These are phyloP conservation scores for Zonitis immaculata DNA, from an alignment of 2,888 invertebrate genomes.

Conservation along the genomic window DNA sequence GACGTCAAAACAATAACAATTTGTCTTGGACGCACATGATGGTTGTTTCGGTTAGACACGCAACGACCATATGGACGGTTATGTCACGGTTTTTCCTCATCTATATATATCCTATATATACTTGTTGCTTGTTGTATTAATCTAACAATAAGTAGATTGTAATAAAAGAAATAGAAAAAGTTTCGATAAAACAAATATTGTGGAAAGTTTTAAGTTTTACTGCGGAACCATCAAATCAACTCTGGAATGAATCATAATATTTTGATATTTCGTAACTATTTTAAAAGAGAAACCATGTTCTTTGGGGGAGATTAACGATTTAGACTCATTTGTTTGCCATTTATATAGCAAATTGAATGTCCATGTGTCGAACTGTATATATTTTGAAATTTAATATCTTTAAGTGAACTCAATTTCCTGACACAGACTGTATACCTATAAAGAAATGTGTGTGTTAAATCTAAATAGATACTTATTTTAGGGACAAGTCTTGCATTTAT, in stretches of 20 bases:
- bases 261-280: no score
- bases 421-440: no score
- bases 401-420: slow-evolving; percentile 10
- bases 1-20: slow-evolving; percentile 20
- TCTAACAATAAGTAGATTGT: slow-evolving; percentile 34
- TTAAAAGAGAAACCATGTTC: not conserved
- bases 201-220: no score
- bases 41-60: slow-evolving; percentile 15
- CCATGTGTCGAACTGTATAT: slow-evolving; percentile 9
- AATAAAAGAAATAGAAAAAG: no score
- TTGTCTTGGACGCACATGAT: slow-evolving; percentile 16
- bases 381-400: slow-evolving; percentile 17
- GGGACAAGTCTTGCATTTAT: slow-evolving; percentile 39
- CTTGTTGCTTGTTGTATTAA: slow-evolving; percentile 40
- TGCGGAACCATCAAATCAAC: no score
- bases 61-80: slow-evolving; percentile 25
- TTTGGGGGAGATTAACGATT: no score
- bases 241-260: no score
- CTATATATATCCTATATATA: slow-evolving; percentile 29
- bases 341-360: slow-evolving; percentile 15
- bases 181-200: no score
- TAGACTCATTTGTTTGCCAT: slow-evolving; percentile 10
- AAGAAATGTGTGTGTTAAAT: no score
- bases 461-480: slow-evolving; percentile 34
- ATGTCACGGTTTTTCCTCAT: slow-evolving; percentile 32